These are phyloP conservation scores for Zonotrichia leucophrys DNA, from an alignment of 2,113 vertebrate species.

Conservation along the genomic window DNA sequence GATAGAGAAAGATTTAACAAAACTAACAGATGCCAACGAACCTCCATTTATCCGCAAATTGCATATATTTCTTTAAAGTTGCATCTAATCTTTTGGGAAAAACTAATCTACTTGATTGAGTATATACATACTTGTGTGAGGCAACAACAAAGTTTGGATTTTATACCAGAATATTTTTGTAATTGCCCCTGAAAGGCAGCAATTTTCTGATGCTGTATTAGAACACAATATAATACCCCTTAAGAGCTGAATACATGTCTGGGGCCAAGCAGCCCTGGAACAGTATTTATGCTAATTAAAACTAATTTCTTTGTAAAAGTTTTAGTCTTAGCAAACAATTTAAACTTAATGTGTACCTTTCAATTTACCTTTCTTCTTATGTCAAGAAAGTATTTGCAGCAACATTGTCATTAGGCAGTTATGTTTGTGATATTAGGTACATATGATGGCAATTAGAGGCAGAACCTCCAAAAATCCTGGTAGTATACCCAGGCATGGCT, in stretches of 20 bases:
- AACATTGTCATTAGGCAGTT: conserved; percentile 63
- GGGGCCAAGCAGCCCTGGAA: background rate
- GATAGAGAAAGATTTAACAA: background rate
- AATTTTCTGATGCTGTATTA: background rate
- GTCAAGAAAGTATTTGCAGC: conserved; percentile 60
- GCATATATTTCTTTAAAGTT: background rate
- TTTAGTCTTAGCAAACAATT: conserved; percentile 40
- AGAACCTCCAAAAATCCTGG: conserved; percentile 67
- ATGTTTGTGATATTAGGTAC: conserved; percentile 73
- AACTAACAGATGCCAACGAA: background rate
- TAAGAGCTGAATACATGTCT: background rate
- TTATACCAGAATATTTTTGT: background rate
- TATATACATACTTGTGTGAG: background rate
- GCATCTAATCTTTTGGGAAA: background rate
- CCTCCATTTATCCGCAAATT: background rate
- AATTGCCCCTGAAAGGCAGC: background rate
- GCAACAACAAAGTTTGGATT: background rate
- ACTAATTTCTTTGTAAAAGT: conserved; percentile 36
- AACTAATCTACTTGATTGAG: background rate
- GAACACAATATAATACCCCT: background rate
- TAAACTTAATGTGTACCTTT: conserved; percentile 22
- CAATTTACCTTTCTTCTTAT: conserved; percentile 59
- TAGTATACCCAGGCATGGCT: conserved; percentile 62
- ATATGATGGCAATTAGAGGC: conserved; percentile 80
- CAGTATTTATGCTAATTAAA: conserved; percentile 56